phyloP scores from a whole-genome alignment of 2,888 invertebrate species.

The Platerodrilus igneus region DNA sequence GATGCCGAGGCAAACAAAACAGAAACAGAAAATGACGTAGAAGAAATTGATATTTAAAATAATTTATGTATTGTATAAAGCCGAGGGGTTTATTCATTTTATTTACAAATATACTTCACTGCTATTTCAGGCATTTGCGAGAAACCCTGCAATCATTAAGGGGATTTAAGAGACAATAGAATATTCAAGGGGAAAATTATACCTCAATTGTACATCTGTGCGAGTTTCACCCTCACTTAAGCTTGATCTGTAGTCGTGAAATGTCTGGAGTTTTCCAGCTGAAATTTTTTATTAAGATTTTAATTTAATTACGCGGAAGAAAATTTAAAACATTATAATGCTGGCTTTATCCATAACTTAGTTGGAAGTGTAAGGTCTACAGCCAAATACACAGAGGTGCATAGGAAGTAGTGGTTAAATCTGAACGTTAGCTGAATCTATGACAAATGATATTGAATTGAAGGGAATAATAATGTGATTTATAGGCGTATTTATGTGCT shows the following conservation, averaged over 20 bases:
- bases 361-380: no score
- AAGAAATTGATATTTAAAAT: no score
- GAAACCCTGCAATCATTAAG: slow-evolving; percentile 39
- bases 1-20: slow-evolving; percentile 11
- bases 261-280: slow-evolving; percentile 10
- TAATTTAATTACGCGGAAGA: no score
- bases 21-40: no score
- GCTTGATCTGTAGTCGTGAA: slow-evolving; percentile 15
- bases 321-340: no score
- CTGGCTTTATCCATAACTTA: no score
- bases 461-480: slow-evolving; percentile 41
- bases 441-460: no score
- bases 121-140: slow-evolving; percentile 18
- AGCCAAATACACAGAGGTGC: no score
- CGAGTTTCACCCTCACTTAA: slow-evolving; percentile 32
- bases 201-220: slow-evolving; percentile 43
- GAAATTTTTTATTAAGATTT: slow-evolving; percentile 2
- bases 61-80: not conserved
- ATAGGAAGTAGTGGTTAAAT: no score
- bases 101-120: slow-evolving; percentile 21
- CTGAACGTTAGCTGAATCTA: no score
- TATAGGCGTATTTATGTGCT: slow-evolving; percentile 42
- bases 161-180: slow-evolving; percentile 45
- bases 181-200: slow-evolving; percentile 45
- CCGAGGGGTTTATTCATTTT: slow-evolving; percentile 9